Percentiles rank a stretch among this genome's conserved stretches.
phyloP scores from a whole-genome alignment of 2,113 vertebrate species.

The Ursus arctos region DNA sequence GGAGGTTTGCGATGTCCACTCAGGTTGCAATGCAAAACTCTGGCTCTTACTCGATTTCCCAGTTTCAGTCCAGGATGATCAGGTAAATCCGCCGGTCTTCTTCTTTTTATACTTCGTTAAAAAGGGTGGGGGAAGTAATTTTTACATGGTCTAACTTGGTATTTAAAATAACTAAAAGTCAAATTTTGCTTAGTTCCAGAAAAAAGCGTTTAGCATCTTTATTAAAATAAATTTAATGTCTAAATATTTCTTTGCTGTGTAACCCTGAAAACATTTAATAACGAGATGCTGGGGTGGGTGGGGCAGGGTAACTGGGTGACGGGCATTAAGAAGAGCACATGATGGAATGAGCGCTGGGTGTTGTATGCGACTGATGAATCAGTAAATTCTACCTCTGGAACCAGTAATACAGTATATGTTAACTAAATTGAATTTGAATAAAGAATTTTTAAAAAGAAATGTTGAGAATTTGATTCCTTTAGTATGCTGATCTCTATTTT shows the following conservation, averaged over 20 bases:
- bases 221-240: conserved; percentile 47
- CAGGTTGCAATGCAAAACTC: conserved; percentile 99
- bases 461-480: neutral
- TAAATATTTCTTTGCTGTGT: conserved; percentile 28
- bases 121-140: neutral
- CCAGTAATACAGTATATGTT: neutral
- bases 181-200: conserved; percentile 31
- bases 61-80: conserved; percentile 99
- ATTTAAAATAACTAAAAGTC: neutral
- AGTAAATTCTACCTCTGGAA: neutral
- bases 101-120: neutral
- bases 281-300: neutral
- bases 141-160: neutral
- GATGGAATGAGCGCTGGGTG: neutral
- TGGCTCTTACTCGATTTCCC: conserved; percentile 98
- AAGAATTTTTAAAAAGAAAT: neutral
- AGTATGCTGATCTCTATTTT: neutral
- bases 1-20: conserved; percentile 99
- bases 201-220: conserved; percentile 14
- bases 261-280: neutral
- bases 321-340: neutral
- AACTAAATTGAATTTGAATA: neutral
- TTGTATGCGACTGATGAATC: neutral
- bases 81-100: conserved; percentile 85
- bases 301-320: neutral